Evolutionary conservation across 2,888 invertebrate species (phyloP).

Genomic region (Phengaris alcon): DNA sequence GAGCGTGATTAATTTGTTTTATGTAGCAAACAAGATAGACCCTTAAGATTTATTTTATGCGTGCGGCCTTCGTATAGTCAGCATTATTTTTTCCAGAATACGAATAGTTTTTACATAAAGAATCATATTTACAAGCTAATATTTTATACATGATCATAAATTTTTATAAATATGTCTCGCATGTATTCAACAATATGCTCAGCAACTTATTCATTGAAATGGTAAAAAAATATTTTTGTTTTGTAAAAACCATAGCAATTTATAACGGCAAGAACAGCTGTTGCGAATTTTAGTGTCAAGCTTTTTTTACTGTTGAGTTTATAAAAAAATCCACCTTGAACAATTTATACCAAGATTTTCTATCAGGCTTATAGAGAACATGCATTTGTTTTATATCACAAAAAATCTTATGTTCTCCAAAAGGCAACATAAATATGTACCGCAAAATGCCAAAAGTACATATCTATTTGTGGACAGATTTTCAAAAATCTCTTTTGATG

Average conservation of each 20-base stretch:
- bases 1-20: conserved; percentile 72
- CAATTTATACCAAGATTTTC: too few relatives aligned
- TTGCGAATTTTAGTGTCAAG: too few relatives aligned
- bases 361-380: too few relatives aligned
- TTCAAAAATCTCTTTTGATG: too few relatives aligned
- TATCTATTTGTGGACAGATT: too few relatives aligned
- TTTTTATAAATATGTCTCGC: not conserved
- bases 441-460: not conserved
- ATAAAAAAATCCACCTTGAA: too few relatives aligned
- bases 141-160: conserved; percentile 2
- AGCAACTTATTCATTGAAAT: not conserved
- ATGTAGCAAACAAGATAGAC: conserved; percentile 40
- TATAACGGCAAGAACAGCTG: too few relatives aligned
- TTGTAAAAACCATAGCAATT: too few relatives aligned
- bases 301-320: too few relatives aligned
- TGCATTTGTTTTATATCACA: too few relatives aligned
- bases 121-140: conserved; percentile 12
- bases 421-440: too few relatives aligned
- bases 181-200: conserved; percentile 2
- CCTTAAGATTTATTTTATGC: conserved; percentile 29
- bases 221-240: not conserved
- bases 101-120: conserved; percentile 17
- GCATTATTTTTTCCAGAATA: conserved; percentile 21
- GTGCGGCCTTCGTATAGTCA: conserved; percentile 21
- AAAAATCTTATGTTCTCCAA: not conserved